Evolutionary conservation across 2,113 vertebrate genomes (phyloP), one percentile per base, ranked within the genome.

Genomic region (Perca fluviatilis): DNA sequence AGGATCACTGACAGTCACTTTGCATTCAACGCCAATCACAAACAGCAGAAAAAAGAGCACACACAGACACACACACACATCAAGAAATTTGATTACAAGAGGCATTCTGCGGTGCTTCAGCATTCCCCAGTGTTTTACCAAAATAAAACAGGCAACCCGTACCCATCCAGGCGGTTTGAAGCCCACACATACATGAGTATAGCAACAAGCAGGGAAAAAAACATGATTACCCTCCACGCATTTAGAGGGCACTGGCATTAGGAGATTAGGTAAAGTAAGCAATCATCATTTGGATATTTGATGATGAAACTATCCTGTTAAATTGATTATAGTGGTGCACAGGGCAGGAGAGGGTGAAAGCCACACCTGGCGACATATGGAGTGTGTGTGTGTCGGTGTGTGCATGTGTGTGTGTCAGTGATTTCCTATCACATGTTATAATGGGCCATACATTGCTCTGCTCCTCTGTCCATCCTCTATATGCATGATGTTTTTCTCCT

Each of bases 241-340:
- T 89, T 91, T 88, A 86, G 94, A 92, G 93, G 92, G 94, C 94
- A 94, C 78, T 86, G 79, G 92, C 89, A 95, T 95, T 95, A 94
- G 94, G 91, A 93, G 94, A 95, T 95, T 95, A 95, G 92, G 89
- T 88, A 91, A 94, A 95, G 92, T 94, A 93, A 95, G 91, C 91
- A 93, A 93, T 93, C 93, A 95, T 95, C 91, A 94, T 96, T 94
- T 95, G 89, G 94, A 95, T 94, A 94, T 95, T 94, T 94, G 93
- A 95, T 93, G 93, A 94, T 95, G 94, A 94, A 94, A 94, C 92
- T 92, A 86, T 94, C 88, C 93, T 93, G 92, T 93, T 95, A 94
- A 95, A 95, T 95, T 94, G 94, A 95, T 96, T 95, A 92, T 94
- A 91, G 91, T 93, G 88, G 91, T 89, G 89, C 89, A 50, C 51